A percentile compares a stretch with the other conserved stretches of the same genome.
These are phyloP conservation scores for Gambusia yucatana DNA, from an alignment of 2,797 vertebrate species.

Conservation along the genomic window DNA sequence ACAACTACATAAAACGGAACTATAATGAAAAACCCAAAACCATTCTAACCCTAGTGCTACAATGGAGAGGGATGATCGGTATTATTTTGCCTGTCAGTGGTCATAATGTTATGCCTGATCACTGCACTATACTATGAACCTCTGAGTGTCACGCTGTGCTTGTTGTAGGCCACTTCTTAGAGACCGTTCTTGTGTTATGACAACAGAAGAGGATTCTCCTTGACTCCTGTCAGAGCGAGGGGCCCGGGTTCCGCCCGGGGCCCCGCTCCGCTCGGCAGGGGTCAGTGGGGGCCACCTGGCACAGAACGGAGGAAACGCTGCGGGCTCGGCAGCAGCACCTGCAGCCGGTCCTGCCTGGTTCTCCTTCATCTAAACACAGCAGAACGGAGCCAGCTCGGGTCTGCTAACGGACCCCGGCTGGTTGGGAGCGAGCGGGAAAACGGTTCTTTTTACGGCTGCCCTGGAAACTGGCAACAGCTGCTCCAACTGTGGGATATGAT, in stretches of 20 bases:
- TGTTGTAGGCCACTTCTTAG: neutral
- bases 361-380: slow-evolving; percentile 44
- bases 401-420: slow-evolving; percentile 38
- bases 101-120: slow-evolving; percentile 1
- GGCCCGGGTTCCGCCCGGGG: slow-evolving; percentile 39
- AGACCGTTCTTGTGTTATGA: neutral
- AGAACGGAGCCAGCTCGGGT: slow-evolving; percentile 44
- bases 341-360: slow-evolving; percentile 21
- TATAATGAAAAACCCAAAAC: too few species aligned
- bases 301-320: slow-evolving; percentile 59
- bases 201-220: slow-evolving; percentile 16
- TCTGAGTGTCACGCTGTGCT: neutral
- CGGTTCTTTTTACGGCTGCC: slow-evolving; percentile 39
- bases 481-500: slow-evolving; percentile 16
- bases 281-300: slow-evolving; percentile 69
- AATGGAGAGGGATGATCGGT: neutral
- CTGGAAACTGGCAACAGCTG: slow-evolving; percentile 23
- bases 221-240: slow-evolving; percentile 9
- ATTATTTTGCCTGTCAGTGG: neutral
- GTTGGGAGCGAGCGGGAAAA: slow-evolving; percentile 8
- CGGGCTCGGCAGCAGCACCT: slow-evolving; percentile 56
- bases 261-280: slow-evolving; percentile 46
- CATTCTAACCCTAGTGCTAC: neutral
- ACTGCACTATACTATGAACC: neutral
- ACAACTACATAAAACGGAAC: too few species aligned